phyloP scores from a whole-genome alignment of 2,797 vertebrate species.

The Pseudochaenichthys georgianus region DNA sequence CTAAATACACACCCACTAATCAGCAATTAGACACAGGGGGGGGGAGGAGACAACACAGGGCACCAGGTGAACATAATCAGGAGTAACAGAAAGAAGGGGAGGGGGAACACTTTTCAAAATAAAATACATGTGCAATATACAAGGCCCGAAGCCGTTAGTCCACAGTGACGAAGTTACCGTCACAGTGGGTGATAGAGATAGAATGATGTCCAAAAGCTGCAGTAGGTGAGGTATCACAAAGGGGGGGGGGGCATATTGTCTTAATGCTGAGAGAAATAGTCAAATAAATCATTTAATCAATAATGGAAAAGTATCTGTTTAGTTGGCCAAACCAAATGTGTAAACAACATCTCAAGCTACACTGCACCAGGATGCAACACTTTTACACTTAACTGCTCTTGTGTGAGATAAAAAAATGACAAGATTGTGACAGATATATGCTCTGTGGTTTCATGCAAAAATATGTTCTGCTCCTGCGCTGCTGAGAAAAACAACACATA shows the following conservation, averaged over 20 bases:
- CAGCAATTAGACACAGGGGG: too few species aligned
- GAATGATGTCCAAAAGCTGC: conserved; percentile 7
- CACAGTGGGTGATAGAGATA: conserved; percentile 21
- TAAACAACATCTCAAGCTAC: neutral
- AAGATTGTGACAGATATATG: conserved; percentile 12
- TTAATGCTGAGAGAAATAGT: neutral
- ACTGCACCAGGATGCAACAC: conserved; percentile 1
- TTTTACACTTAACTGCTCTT: conserved; percentile 29
- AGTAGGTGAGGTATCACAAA: neutral
- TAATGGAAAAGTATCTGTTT: neutral
- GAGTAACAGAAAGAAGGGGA: too few species aligned
- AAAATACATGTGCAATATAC: too few species aligned
- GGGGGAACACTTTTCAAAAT: too few species aligned
- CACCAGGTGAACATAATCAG: too few species aligned
- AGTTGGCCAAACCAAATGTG: neutral
- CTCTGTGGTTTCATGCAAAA: conserved; percentile 67
- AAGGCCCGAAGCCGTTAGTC: too few species aligned
- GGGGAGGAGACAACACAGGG: too few species aligned
- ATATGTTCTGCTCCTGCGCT: neutral
- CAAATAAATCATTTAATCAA: neutral
- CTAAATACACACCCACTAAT: too few species aligned
- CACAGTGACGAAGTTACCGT: too few species aligned
- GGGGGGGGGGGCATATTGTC: neutral
- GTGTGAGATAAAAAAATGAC: conserved; percentile 10
- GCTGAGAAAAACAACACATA: neutral